These are phyloP conservation scores for Melanotaenia duboulayi DNA, from an alignment of 2,113 vertebrate species.

Conservation along the genomic window DNA sequence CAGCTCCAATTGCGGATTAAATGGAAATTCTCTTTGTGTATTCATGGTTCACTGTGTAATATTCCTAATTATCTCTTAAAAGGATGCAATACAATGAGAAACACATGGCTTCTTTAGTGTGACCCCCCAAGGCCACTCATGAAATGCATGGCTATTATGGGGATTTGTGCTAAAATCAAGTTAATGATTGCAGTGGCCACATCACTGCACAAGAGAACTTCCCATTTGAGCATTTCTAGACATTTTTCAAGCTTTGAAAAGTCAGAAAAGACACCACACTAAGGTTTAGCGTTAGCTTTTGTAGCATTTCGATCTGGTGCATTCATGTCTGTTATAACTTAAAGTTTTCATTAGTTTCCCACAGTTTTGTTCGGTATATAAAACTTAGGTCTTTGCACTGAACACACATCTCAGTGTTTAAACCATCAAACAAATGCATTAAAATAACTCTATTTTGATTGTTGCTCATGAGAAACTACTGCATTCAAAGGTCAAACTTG, in stretches of 20 bases:
- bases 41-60: slow-evolving; percentile 68
- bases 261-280: not conserved
- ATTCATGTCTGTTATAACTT: slow-evolving; percentile 39
- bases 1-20: slow-evolving; percentile 57
- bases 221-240: slow-evolving; percentile 22
- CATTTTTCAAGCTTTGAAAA: slow-evolving; percentile 4
- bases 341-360: not conserved
- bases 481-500: slow-evolving; percentile 72
- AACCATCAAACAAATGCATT: slow-evolving; percentile 33
- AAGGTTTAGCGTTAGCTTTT: not conserved
- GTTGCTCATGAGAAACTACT: slow-evolving; percentile 55
- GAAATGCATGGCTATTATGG: slow-evolving; percentile 66
- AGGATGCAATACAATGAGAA: slow-evolving; percentile 64
- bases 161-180: slow-evolving; percentile 55
- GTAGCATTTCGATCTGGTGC: slow-evolving; percentile 8
- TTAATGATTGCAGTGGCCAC: slow-evolving; percentile 48
- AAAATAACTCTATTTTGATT: slow-evolving; percentile 34
- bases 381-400: slow-evolving; percentile 28
- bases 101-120: slow-evolving; percentile 71
- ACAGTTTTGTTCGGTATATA: slow-evolving; percentile 20
- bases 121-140: slow-evolving; percentile 62
- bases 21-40: slow-evolving; percentile 60
- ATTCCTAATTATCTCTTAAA: slow-evolving; percentile 73
- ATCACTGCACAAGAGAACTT: slow-evolving; percentile 26
- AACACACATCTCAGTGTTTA: slow-evolving; percentile 44